Base-by-base conservation (phyloP, 2,888 invertebrate species). In the Campoplex capitator region DNA sequence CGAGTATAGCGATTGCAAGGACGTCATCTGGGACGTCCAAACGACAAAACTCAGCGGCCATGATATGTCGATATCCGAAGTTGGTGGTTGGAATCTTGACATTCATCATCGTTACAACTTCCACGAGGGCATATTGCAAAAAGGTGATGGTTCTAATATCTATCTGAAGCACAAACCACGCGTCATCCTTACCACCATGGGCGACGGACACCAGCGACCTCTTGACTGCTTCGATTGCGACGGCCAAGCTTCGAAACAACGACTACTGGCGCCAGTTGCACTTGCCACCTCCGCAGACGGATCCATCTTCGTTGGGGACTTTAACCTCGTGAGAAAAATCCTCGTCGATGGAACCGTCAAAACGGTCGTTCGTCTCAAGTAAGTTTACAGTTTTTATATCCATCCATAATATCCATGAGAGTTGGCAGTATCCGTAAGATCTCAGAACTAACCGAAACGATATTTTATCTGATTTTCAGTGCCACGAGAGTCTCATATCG, bases 101-200 rank as follows among this genome's bases (percentile, higher is more conserved):
- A 98, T 99, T 88, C 99, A 99, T 95, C 99, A 99, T 93, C 96
- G 99, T 90, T 99, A 99, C 94, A 99, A 99, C 94, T 98, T 98
- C 96, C 98, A 99, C 93, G 99, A 99, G 95, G 99, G 99, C 48
- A 99, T 99, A 87, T 95, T 99, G 0, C 99, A 99, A 95, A 99
- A 99, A 94, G 99, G 99, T 45, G 99, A 99, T 92, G 99, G 99
- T 16, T 98, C 98, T 0, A 99, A 98, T 92, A 98, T 99, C 85
- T 99, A 99, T 94, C 95, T 99, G 91, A 98, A 98, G 91, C 98
- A 99, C 93, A 98, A 98, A 92, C 99, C 99, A 0, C 96, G 98
- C 67, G 97, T 99, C 18, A 98, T 99, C 88, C 95, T 98, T 71
- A 98, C 98, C 2, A 96, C 98, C 0, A 97, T 99, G 97, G 99